phyloP scores from a whole-genome alignment of 1,140 invertebrate species.

The Phthorimaea operculella region DNA sequence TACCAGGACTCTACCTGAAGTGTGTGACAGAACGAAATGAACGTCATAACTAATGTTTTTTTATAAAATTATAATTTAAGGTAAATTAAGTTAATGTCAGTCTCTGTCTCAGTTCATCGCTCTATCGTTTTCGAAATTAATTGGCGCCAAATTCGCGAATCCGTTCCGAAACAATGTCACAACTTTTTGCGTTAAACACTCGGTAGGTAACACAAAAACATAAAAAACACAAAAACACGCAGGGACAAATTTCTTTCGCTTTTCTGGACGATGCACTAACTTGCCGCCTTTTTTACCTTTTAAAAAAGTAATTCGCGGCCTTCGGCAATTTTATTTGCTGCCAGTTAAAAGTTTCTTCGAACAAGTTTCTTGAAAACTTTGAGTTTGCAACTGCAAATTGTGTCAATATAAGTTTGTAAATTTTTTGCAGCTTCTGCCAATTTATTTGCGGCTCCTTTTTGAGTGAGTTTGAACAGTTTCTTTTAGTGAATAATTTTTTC shows the following conservation, averaged over 20 bases:
- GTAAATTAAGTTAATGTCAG: background rate
- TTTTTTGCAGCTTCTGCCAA: background rate
- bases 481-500: background rate
- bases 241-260: slow-evolving; percentile 56
- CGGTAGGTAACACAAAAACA: slow-evolving; percentile 16
- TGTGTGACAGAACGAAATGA: too few species aligned
- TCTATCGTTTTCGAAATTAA: slow-evolving; percentile 37
- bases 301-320: background rate
- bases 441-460: background rate
- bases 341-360: too few species aligned
- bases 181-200: slow-evolving; percentile 44
- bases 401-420: background rate
- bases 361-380: too few species aligned
- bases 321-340: too few species aligned
- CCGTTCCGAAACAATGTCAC: slow-evolving; percentile 47
- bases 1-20: too few species aligned
- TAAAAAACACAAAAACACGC: slow-evolving; percentile 32
- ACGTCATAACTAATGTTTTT: too few species aligned
- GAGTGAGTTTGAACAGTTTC: background rate
- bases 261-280: slow-evolving; percentile 26
- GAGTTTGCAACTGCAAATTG: too few species aligned
- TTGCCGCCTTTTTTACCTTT: background rate
- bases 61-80: too few species aligned
- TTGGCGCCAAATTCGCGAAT: slow-evolving; percentile 44
- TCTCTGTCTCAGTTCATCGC: slow-evolving; percentile 8